A percentile compares a stretch with the other conserved stretches of the same genome.
Conservation (phyloP, 1,140 invertebrate genomes). For the Pseudomyrmex pallidus region DNA sequence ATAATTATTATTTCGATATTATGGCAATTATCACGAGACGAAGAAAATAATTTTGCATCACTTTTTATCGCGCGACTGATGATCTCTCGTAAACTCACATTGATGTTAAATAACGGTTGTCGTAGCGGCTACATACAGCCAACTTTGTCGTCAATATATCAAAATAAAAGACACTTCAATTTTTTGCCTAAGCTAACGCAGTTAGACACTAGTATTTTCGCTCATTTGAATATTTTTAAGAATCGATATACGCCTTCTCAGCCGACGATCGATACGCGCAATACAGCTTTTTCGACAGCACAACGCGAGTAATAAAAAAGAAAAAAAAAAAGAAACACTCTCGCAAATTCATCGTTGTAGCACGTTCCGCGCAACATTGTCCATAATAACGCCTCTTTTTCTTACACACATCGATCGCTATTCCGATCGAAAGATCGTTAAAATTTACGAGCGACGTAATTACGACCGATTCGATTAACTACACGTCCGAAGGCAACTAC, state of each 20-base stretch:
- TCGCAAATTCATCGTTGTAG: slow-evolving; percentile 26
- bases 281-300: not conserved
- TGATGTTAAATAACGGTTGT: not conserved
- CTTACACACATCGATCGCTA: slow-evolving; percentile 4
- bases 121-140: not conserved
- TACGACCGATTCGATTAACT: slow-evolving; percentile 72
- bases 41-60: too few species aligned
- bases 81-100: not conserved
- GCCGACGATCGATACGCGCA: too few species aligned
- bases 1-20: not conserved
- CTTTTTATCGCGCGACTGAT: too few species aligned
- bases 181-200: not conserved
- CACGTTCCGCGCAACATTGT: not conserved
- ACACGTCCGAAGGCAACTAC: slow-evolving; percentile 66
- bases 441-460: slow-evolving; percentile 75
- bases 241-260: too few species aligned
- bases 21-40: not conserved
- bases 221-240: too few species aligned
- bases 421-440: slow-evolving; percentile 72
- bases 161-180: too few species aligned
- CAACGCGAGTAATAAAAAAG: not conserved
- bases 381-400: slow-evolving; percentile 23
- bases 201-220: not conserved
- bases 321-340: not conserved
- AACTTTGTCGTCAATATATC: not conserved